Evolutionary conservation across 2,113 vertebrate species (phyloP).

Genomic region (Micronycteris hirsuta): DNA sequence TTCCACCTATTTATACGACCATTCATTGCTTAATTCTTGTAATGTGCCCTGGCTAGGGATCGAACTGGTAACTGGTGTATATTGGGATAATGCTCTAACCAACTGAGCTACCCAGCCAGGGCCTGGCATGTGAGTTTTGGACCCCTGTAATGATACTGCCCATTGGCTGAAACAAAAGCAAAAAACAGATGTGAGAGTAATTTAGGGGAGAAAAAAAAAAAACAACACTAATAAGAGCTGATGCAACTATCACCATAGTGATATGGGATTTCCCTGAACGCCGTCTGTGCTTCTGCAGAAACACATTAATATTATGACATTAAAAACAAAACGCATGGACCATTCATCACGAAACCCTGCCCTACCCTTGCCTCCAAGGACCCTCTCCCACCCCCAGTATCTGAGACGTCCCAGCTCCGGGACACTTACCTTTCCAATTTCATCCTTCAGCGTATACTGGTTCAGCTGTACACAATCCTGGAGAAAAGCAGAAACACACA

Average conservation of each 20-base stretch:
- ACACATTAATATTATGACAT: neutral
- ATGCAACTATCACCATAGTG: neutral
- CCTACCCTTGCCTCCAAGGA: neutral
- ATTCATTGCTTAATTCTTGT: too few relatives aligned
- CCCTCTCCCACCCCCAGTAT: neutral
- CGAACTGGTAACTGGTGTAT: neutral
- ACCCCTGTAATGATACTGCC: neutral
- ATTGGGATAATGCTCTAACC: neutral
- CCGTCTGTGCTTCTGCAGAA: constrained; percentile 11
- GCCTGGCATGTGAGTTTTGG: neutral
- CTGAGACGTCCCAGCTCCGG: accelerated
- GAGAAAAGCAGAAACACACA: neutral
- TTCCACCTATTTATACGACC: too few relatives aligned
- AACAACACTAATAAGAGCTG: too few relatives aligned
- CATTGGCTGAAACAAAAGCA: neutral
- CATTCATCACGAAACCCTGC: neutral
- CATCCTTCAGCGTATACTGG: constrained; percentile 98
- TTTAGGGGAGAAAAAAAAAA: too few relatives aligned
- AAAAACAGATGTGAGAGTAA: neutral
- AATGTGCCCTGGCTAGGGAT: neutral
- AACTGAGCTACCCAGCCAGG: neutral
- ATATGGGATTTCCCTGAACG: neutral
- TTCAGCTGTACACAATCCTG: constrained; percentile 98
- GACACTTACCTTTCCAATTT: constrained; percentile 94
- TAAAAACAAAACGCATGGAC: neutral